Evolutionary conservation across 2,888 invertebrate genomes (phyloP), one percentile per base, ranked within the genome.

Genomic region (Ephialtes manifestator): DNA sequence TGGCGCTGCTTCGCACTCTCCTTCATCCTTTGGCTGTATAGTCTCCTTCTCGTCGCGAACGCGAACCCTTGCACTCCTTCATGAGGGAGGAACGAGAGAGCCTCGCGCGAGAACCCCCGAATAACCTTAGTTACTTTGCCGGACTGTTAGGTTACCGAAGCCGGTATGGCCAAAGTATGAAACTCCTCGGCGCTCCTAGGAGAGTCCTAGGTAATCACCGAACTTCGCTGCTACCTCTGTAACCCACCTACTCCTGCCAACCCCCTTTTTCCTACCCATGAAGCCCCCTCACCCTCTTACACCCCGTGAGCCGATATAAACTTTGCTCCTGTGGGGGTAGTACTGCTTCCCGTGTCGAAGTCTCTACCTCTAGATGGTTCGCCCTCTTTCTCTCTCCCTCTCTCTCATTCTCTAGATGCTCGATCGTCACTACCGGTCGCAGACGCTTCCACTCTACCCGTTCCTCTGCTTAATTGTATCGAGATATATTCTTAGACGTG

Each of bases 201-300:
- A 93, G 93, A 93, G 92, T 92, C 94, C 93, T 92, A 92, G 93
- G 94, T 94, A 94, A 94, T 94, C 94, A 94, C 93, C 93, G 93
- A 94, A 94, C 94, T 94, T 94, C 93, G 92, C 80, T 81, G 90
- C 91, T 94, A 93, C 93, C 94, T 90, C 90, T 91, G 94, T 93
- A 93, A 92, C 90, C 90, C 88, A 88, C 88, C 87, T 83, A 87
- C 86, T 74, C 87, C 85, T 81, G 89, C 89, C 89, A 89, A 63
- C 60, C 80, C 76, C 80, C 79, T 63, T 79, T 71, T 77, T 63
- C 75, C 31, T 53, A 51, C 53, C 48, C 78, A 58, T 18, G 39
- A 70, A 28, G 8, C 63, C 63, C 70, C 68, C 67, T 84, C 87
- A 76, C 86, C 77, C 28, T 74, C 43, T 71, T 75, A 74, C 79